Conservation (phyloP, 2,888 invertebrate genomes). For the Pollenia amentaria region DNA sequence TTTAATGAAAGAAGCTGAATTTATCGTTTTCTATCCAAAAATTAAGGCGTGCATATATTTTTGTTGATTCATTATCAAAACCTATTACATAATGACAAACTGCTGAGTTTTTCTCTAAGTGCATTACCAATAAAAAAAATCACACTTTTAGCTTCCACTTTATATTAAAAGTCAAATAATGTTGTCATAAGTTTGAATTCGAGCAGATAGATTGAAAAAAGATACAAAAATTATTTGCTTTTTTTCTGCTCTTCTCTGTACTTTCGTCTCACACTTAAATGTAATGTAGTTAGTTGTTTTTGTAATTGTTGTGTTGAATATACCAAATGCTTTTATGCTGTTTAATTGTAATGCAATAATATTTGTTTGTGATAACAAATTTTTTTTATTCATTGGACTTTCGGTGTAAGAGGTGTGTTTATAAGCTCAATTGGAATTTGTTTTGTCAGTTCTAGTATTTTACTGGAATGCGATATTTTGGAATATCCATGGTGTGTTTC, state of each 20-base stretch:
- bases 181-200: too few species aligned
- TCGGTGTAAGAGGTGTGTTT: constrained; percentile 19
- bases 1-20: too few species aligned
- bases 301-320: neutral
- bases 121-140: too few species aligned
- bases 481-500: neutral
- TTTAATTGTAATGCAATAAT: constrained; percentile 53
- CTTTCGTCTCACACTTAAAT: neutral
- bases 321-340: constrained; percentile 20
- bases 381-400: constrained; percentile 1
- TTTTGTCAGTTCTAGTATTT: constrained; percentile 6
- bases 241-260: neutral
- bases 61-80: too few species aligned
- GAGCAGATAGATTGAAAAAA: too few species aligned
- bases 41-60: too few species aligned
- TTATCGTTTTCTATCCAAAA: too few species aligned
- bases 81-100: too few species aligned
- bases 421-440: constrained; percentile 31
- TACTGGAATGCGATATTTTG: neutral
- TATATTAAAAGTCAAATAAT: too few species aligned
- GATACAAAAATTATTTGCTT: neutral
- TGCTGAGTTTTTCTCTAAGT: too few species aligned
- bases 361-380: constrained; percentile 38
- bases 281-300: constrained; percentile 25
- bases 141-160: too few species aligned